Percentiles rank a stretch among this genome's conserved stretches.
Conservation (phyloP, 1,140 invertebrate genomes). For the Calephelis nemesis region DNA sequence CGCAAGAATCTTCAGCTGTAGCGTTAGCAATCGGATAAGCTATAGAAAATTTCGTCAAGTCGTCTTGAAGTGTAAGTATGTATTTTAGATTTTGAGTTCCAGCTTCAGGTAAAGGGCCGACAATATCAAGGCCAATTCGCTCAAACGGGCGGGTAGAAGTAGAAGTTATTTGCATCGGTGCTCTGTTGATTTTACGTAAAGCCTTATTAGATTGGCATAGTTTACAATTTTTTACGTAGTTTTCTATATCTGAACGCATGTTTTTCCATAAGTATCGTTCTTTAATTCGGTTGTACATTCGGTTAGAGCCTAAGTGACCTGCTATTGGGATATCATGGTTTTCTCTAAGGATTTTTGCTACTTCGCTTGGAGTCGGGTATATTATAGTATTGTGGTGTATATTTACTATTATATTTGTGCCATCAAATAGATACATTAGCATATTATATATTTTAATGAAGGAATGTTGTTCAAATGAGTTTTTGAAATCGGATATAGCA, state of each 20-base stretch:
- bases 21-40: conserved; percentile 20
- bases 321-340: conserved; percentile 21
- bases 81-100: conserved; percentile 13
- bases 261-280: conserved; percentile 28
- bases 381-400: conserved; percentile 21
- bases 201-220: conserved; percentile 36
- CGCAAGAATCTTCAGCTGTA: conserved; percentile 23
- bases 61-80: conserved; percentile 19
- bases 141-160: conserved; percentile 22
- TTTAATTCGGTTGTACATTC: conserved; percentile 26
- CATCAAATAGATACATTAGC: conserved; percentile 22
- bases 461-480: conserved; percentile 35
- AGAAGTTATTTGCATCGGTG: conserved; percentile 29
- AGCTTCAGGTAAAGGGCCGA: conserved; percentile 26
- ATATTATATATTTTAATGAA: conserved; percentile 26
- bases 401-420: conserved; percentile 23
- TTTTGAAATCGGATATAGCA: conserved; percentile 33
- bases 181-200: conserved; percentile 19
- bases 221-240: conserved; percentile 27
- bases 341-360: conserved; percentile 25
- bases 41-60: conserved; percentile 20
- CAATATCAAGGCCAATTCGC: conserved; percentile 21
- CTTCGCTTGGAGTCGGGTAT: conserved; percentile 21
- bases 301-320: conserved; percentile 11
- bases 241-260: conserved; percentile 30